Base-by-base conservation (phyloP, 1,140 invertebrate genomes). In the Teleogryllus occipitalis region DNA sequence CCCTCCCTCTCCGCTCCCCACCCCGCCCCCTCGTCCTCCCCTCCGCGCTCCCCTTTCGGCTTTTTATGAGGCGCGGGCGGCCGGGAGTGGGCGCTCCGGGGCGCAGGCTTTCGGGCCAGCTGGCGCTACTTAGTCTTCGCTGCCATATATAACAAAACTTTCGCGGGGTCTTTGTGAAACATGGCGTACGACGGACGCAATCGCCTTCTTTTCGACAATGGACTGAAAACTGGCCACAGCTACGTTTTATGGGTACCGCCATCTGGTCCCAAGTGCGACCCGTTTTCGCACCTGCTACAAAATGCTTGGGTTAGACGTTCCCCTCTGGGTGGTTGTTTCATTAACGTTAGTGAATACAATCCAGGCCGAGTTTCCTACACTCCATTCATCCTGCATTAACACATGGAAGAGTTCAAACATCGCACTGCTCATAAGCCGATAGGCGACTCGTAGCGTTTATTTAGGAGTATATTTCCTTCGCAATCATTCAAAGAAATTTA, bases 121-220 rank as follows among this genome's bases (percentile, higher is more conserved):
- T 65, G 54, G 54, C 54, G 54, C 54, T 65, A 65, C 54, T 65
- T 65, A 65, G 54, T 65, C 54, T 65, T 65, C 54, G 10, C 54
- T 18, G 54, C 54, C 54, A 65, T 65, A 65, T 65, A 65, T 65
- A 65, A 65, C 54, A 65, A 65, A 65, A 65, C 54, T 65, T 65
- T 65, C 54, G 54, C 18, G 54, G 54, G 54, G 54, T 65, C 54
- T 65, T 65, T 7, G 54, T 65, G 54, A 7, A 65, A 65, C 54
- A 65, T 65, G 54, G 54, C 54, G 54, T 65, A 65, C 10, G 54
- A 65, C 54, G 54, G 18, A 65, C 54, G 54, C 54, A 65, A 65
- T 65, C 54, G 54, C 54, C 54, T 65, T 65, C 54, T 65, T 65
- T 65, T 65, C 54, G 54, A 65, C 54, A 65, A 65, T 65, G 54